Base-by-base conservation (phyloP, 2,888 invertebrate genomes). In the Cerceris rybyensis region DNA sequence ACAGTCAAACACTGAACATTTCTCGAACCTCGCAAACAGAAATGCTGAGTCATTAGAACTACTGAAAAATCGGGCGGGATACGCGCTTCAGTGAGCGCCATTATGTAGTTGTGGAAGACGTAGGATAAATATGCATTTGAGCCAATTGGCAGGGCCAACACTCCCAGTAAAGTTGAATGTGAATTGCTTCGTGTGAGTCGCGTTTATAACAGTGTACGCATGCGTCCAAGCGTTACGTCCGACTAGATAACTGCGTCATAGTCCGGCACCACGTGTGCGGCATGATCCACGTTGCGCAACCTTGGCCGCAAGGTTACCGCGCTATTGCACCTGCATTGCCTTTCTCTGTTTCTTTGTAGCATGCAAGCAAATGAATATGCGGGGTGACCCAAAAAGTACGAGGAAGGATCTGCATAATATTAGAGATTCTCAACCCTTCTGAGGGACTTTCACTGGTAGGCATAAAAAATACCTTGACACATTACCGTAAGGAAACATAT, bases 111-210 rank as follows among this genome's bases (percentile, higher is more conserved):
- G 88, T 83, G 85, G 86, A 86, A 87, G 89, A 91, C 90, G 88
- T 91, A 90, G 91, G 90, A 89, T 92, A 90, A 91, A 89, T 89
- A 90, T 91, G 90, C 89, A 91, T 92, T 92, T 89, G 89, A 91
- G 88, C 89, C 91, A 91, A 92, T 92, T 91, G 91, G 83, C 87
- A 81, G 83, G 78, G 75, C 83, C 81, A 83, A 79, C 75, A 28
- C 28, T 28, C 69, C 82, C 77, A 80, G 83, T 85, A 84, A 84
- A 71, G 75, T 41, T 28, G 28, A 28, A 63, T 42, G 55, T 28
- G 42, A 42, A 39, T 39, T 41, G 60, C 50, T 57, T 1, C n/a
- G 63, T 41, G 55, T 49, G 39, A 43, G 72, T 61, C 79, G 69
- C 71, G 63, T 70, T 70, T 70, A 66, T 69, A 63, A 49, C 74